These are phyloP conservation scores for Cylindroiulus punctatus DNA, from an alignment of 2,888 invertebrate genomes.

Conservation along the genomic window DNA sequence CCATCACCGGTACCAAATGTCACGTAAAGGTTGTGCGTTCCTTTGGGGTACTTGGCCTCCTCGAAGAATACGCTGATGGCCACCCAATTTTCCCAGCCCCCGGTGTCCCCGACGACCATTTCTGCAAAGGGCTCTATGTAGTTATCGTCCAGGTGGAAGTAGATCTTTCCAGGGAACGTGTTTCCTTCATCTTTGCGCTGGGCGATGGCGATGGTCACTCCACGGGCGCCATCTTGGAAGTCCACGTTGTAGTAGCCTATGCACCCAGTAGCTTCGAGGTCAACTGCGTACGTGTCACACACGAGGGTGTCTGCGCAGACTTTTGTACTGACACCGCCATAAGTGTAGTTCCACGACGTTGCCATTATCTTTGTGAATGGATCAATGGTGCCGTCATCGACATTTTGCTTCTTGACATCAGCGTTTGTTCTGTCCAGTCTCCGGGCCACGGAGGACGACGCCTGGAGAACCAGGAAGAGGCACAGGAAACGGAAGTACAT, in stretches of 20 bases:
- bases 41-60: not conserved
- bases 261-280: not conserved
- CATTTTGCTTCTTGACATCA: too few species aligned
- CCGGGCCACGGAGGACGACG: too few species aligned
- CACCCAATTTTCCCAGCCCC: not conserved
- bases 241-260: not conserved
- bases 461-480: too few species aligned
- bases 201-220: not conserved
- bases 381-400: not conserved
- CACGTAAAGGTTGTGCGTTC: not conserved
- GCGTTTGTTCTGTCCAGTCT: too few species aligned
- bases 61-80: not conserved
- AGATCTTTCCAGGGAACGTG: not conserved
- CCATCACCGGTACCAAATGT: not conserved
- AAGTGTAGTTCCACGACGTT: not conserved
- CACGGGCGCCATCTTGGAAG: not conserved
- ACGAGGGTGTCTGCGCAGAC: not conserved
- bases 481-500: too few species aligned
- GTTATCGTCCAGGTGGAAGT: not conserved
- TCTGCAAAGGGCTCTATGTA: not conserved
- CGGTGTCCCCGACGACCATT: not conserved
- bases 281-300: not conserved
- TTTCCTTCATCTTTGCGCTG: not conserved
- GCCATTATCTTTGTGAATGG: not conserved
- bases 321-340: too few species aligned